phyloP scores from a whole-genome alignment of 1,140 invertebrate species.

The Muscidifurax raptorellus region DNA sequence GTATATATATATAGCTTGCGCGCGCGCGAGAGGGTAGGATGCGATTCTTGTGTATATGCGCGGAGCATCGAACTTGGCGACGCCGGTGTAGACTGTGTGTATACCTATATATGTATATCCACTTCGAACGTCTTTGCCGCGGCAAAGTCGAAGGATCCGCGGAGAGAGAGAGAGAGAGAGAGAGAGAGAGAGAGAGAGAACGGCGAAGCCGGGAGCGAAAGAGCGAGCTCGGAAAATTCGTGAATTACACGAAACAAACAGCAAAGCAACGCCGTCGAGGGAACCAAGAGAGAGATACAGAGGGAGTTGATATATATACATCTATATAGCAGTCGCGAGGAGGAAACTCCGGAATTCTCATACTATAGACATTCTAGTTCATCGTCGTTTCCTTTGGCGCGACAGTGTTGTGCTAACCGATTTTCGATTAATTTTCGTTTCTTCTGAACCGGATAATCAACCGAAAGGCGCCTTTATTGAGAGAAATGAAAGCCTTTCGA shows the following conservation, averaged over 20 bases:
- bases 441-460: neutral
- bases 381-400: no score
- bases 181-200: neutral
- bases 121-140: neutral
- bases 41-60: conserved; percentile 28
- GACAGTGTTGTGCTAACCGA: neutral
- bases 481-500: neutral
- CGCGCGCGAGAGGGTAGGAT: conserved; percentile 2
- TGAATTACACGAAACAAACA: conserved; percentile 68
- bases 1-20: neutral
- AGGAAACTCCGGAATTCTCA: neutral
- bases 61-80: conserved; percentile 42
- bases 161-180: conserved; percentile 3
- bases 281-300: neutral
- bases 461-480: no score
- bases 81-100: neutral
- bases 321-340: no score
- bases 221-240: conserved; percentile 59
- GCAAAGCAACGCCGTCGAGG: conserved; percentile 9
- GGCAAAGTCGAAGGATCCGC: conserved; percentile 37
- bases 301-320: no score
- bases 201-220: conserved; percentile 30
- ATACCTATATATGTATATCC: neutral
- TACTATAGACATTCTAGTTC: neutral
- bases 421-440: neutral